Conservation (phyloP, 2,888 invertebrate genomes). For the Mythimna impura region DNA sequence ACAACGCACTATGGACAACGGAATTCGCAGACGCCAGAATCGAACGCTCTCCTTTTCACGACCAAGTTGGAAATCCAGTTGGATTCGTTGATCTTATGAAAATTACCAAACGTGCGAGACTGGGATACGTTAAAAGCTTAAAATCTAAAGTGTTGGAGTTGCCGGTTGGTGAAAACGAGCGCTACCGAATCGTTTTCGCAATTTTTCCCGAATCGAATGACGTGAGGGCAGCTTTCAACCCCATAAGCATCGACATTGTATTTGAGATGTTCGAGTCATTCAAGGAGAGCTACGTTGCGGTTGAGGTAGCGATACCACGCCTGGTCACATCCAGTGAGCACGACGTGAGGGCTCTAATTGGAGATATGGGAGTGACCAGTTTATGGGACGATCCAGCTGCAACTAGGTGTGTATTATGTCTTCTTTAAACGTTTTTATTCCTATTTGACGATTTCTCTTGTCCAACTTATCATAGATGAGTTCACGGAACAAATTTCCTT, state of each 20-base stretch:
- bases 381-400: conserved; percentile 27
- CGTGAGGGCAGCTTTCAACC: neutral
- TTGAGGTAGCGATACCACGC: conserved; percentile 53
- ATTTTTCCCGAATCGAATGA: conserved; percentile 16
- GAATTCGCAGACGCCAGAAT: conserved; percentile 43
- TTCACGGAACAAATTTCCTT: neutral
- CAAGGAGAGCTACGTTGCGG: conserved; percentile 21
- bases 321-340: conserved; percentile 32
- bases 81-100: conserved; percentile 56
- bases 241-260: neutral
- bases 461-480: neutral
- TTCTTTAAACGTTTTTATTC: neutral
- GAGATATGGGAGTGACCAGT: conserved; percentile 37
- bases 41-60: conserved; percentile 44
- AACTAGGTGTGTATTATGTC: conserved; percentile 27
- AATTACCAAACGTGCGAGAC: conserved; percentile 41
- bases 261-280: conserved; percentile 35
- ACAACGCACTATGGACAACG: conserved; percentile 36
- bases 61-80: conserved; percentile 32
- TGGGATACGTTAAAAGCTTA: conserved; percentile 39
- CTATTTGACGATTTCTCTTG: neutral
- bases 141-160: conserved; percentile 45
- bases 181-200: conserved; percentile 34
- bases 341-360: conserved; percentile 26
- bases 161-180: conserved; percentile 34